Evolutionary conservation across 2,797 vertebrate genomes (phyloP).

Genomic region (Coregonus ussuriensis): DNA sequence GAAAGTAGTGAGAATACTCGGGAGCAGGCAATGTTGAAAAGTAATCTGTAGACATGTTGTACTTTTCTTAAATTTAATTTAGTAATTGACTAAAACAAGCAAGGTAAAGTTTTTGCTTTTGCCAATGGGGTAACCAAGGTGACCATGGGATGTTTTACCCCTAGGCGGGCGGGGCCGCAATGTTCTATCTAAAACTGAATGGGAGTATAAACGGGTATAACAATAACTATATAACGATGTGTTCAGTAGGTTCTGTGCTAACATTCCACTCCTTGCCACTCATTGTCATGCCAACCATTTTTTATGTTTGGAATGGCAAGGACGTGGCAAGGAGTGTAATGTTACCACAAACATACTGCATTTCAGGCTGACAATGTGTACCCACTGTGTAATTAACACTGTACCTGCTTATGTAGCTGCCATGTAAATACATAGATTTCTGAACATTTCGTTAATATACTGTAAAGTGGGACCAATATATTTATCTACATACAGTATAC

Average conservation of each 20-base stretch:
- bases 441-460: neutral
- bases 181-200: too few relatives aligned
- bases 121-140: too few relatives aligned
- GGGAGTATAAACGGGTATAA: too few relatives aligned
- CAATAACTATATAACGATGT: neutral
- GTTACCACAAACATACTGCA: neutral
- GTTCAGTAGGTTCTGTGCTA: neutral
- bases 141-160: too few relatives aligned
- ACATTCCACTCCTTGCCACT: neutral
- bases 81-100: too few relatives aligned
- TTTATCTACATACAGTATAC: neutral
- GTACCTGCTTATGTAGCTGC: neutral
- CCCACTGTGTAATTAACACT: neutral
- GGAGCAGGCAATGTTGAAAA: too few relatives aligned
- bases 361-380: neutral
- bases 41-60: too few relatives aligned
- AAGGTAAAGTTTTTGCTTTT: too few relatives aligned
- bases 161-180: too few relatives aligned
- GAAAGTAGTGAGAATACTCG: too few relatives aligned
- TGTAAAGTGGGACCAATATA: neutral
- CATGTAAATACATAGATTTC: constrained; percentile 1
- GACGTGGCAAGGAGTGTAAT: neutral
- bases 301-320: neutral
- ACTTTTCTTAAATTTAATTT: too few relatives aligned
- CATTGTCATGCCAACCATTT: neutral